Evolutionary conservation across 2,888 invertebrate species (phyloP), one percentile per base, ranked within the genome.

Genomic region (Hololepta plana): DNA sequence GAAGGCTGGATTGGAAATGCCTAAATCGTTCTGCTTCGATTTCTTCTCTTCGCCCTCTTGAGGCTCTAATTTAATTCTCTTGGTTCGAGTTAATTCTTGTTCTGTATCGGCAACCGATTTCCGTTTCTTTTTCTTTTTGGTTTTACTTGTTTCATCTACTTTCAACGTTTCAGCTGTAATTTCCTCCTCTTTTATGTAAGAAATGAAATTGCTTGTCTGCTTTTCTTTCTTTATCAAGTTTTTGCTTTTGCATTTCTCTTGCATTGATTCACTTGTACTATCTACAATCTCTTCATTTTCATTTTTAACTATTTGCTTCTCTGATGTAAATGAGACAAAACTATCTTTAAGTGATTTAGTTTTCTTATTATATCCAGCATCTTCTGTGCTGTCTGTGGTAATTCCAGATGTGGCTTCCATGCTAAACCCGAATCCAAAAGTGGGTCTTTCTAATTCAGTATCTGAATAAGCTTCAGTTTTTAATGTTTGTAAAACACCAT

Each of bases 371-470:
- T n/a, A n/a, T n/a, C n/a, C n/a, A n/a, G n/a, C n/a, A n/a, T n/a
- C n/a, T n/a, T n/a, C n/a, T n/a, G n/a, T n/a, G n/a, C n/a, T n/a
- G n/a, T n/a, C n/a, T n/a, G n/a, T n/a, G n/a, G n/a, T n/a, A n/a
- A n/a, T n/a, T n/a, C n/a, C n/a, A n/a, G n/a, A n/a, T n/a, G n/a
- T n/a, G n/a, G n/a, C n/a, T n/a, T n/a, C n/a, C n/a, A n/a, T n/a
- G n/a, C 10, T 12, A 22, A 32, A 29, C 15, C 38, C 42, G 30
- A 44, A 43, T 7, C 45, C 47, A 30, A 37, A 36, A 6, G 35
- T 32, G 4, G 32, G 26, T 26, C 26, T 32, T 24, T 48, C 54
- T 10, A 53, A 46, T 38, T 60, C 59, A 4, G 55, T 57, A 36
- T 36, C 39, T 23, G 57, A 57, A 5, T 40, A 42, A 43, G 43